Percentiles rank a stretch among this genome's conserved stretches.
These are phyloP conservation scores for Solen grandis DNA, from an alignment of 1,140 invertebrate genomes.

Conservation along the genomic window DNA sequence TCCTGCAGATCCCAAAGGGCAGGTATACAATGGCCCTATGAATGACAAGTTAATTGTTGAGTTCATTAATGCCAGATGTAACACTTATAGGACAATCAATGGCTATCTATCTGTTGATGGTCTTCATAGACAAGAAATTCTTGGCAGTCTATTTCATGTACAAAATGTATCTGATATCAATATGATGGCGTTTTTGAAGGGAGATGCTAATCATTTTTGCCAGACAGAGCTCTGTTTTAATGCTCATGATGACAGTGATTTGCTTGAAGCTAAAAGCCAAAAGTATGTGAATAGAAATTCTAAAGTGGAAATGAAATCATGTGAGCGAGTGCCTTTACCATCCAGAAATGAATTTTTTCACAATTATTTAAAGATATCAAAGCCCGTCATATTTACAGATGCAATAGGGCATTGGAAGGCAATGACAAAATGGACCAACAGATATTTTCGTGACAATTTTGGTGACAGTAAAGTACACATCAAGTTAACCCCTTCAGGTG, in stretches of 20 bases:
- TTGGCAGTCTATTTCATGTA: conserved; percentile 66
- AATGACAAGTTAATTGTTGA: conserved; percentile 46
- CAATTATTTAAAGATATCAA: conserved; percentile 73
- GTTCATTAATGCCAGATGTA: conserved; percentile 69
- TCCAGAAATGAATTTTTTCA: conserved; percentile 70
- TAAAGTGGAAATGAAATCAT: conserved; percentile 57
- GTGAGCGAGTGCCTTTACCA: conserved; percentile 68
- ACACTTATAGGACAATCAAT: conserved; percentile 58
- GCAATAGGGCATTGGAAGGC: conserved; percentile 71
- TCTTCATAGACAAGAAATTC: conserved; percentile 67
- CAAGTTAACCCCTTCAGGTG: conserved; percentile 74
- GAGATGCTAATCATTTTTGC: not conserved
- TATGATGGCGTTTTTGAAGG: no score
- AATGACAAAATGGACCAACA: conserved; percentile 74
- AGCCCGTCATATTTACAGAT: conserved; percentile 75
- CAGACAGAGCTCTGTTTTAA: not conserved
- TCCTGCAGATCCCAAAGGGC: conserved; percentile 25
- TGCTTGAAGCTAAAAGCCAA: not conserved
- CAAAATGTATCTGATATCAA: conserved; percentile 48
- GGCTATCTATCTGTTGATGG: conserved; percentile 65
- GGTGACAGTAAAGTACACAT: conserved; percentile 72
- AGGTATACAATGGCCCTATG: conserved; percentile 45
- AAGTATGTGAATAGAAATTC: conserved; percentile 26
- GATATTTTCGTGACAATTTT: conserved; percentile 68
- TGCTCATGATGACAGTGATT: not conserved